Conservation (phyloP, 1,140 invertebrate species). For the Bicyclus anynana region DNA sequence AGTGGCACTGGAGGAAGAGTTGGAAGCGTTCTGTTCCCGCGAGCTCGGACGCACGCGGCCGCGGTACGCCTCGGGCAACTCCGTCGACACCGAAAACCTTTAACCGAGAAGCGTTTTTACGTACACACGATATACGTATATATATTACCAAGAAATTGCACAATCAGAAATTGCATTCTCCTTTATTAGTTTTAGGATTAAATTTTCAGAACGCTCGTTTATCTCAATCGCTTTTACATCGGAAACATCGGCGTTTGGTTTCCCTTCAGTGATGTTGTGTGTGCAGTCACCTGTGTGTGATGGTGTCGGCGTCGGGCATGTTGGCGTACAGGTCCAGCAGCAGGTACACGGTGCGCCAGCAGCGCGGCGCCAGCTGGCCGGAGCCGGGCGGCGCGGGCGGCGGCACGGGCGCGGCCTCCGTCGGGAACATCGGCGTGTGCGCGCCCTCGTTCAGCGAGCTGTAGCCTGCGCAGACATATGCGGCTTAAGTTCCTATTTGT, state of each 20-base stretch:
- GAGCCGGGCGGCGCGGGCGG: slow-evolving; percentile 52
- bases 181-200: too few species aligned
- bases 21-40: slow-evolving; percentile 59
- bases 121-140: too few species aligned
- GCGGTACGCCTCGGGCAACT: slow-evolving; percentile 60
- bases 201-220: too few species aligned
- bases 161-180: too few species aligned
- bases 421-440: slow-evolving; percentile 83
- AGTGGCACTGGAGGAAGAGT: slow-evolving; percentile 49
- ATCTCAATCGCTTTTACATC: too few species aligned
- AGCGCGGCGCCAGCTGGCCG: slow-evolving; percentile 83
- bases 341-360: slow-evolving; percentile 96
- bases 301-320: slow-evolving; percentile 95
- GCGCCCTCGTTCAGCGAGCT: slow-evolving; percentile 84
- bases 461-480: slow-evolving; percentile 70
- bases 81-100: slow-evolving; percentile 70
- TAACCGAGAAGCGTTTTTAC: too few species aligned
- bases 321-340: slow-evolving; percentile 95
- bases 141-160: too few species aligned
- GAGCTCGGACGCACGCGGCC: slow-evolving; percentile 52
- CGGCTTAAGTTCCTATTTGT: too few species aligned
- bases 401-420: slow-evolving; percentile 49
- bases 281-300: slow-evolving; percentile 74
- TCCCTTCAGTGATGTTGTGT: neutral
- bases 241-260: too few species aligned